Base-by-base conservation (phyloP, 2,888 invertebrate species). In the Lasioglossum calceatum region DNA sequence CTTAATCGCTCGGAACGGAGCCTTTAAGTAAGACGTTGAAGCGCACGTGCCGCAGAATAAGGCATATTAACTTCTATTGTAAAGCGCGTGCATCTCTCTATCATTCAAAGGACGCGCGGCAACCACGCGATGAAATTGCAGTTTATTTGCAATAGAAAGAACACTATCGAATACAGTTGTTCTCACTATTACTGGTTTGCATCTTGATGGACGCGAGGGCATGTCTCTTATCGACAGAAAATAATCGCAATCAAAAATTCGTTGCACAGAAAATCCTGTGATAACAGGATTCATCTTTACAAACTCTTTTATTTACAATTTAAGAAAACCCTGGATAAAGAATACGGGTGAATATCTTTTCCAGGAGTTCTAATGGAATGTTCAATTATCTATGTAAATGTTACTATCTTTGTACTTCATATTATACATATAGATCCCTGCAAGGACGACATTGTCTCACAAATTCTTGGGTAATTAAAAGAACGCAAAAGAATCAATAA, bases 41-140 rank as follows among this genome's bases (percentile, higher is more conserved):
- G 76, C n/a, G 79, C 85, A 79, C 85, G 84, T 84, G 79, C 84
- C 71, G 27, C 54, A 36, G 83, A 61, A 64, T 75, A 79, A 36
- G 44, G 39, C 84, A 58, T 74, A 77, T 85, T 84, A 76, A 77
- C 79, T 85, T 36, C 75, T 77, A 84, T 85, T 84, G 73, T 73
- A 58, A 61, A 23, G 36, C 47, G 39, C 58, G 32, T 70, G 82
- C 23, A 77, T 73, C 50, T 50, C 36, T 82, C 32, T 83, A 76
- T 67, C 72, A 36, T 50, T 64, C 71, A 77, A 84, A 85, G 67
- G 58, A 61, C 36, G 47, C 36, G 47, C 39, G 23, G 67, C 50
- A 12, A 16, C 74, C 58, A 76, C 44, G 54, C 72, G 44, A 75
- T 82, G 58, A 84, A 84, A 82, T 78, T 70, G 70, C 23, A 23